A percentile compares a stretch with the other conserved stretches of the same genome.
These are phyloP conservation scores for Chondrilla cf. caribensis DNA, from an alignment of 37 sponge, comb jelly and placozoan genomes.

Conservation along the genomic window DNA sequence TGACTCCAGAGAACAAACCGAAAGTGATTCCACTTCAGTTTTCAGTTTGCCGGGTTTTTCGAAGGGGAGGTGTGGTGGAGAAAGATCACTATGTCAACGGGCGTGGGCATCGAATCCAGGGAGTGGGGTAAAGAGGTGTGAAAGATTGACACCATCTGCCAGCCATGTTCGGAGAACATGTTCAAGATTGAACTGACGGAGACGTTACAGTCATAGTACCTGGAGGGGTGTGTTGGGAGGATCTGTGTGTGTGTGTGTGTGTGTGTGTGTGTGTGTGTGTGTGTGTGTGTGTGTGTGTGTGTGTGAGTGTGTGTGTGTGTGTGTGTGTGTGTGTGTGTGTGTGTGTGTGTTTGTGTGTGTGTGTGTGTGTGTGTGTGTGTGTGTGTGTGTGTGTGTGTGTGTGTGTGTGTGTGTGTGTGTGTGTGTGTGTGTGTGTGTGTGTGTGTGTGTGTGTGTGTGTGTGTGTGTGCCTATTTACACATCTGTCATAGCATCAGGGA, in stretches of 20 bases:
- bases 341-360: neutral
- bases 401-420: neutral
- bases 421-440: neutral
- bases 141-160: slow-evolving; percentile 54
- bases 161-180: slow-evolving; percentile 64
- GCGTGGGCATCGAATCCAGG: neutral
- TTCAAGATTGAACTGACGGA: slow-evolving; percentile 46
- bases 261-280: neutral
- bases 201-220: slow-evolving; percentile 46
- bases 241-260: neutral
- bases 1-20: no score
- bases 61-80: no score
- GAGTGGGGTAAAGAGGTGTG: slow-evolving; percentile 23
- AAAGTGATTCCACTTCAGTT: no score
- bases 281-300: neutral
- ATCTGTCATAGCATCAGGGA: neutral
- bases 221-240: neutral
- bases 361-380: neutral
- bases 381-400: neutral
- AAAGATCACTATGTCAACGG: neutral
- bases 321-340: neutral
- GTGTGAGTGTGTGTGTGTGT: neutral
- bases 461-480: neutral
- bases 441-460: no score
- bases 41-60: no score